Evolutionary conservation across 2,888 invertebrate genomes (phyloP).

Genomic region (Cerastoderma edule): DNA sequence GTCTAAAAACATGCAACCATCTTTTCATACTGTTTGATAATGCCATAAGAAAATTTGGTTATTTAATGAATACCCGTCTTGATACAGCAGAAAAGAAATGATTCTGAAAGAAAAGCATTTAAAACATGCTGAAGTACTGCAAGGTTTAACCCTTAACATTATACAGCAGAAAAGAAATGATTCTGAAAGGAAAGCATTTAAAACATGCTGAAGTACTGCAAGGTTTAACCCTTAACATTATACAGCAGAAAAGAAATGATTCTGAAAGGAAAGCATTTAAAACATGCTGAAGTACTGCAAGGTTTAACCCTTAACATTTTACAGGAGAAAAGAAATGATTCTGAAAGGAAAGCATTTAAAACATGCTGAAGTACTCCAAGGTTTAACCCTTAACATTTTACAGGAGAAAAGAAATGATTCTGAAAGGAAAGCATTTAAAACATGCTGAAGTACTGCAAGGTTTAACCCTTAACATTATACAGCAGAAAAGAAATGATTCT

Average conservation of each 20-base stretch:
- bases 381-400: too few relatives aligned
- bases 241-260: constrained; percentile 46
- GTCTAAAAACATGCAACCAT: too few relatives aligned
- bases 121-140: background rate
- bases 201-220: background rate
- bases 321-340: constrained; percentile 47
- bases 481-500: too few relatives aligned
- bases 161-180: constrained; percentile 49
- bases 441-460: too few relatives aligned
- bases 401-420: too few relatives aligned
- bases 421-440: too few relatives aligned
- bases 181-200: constrained; percentile 42
- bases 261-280: constrained; percentile 42
- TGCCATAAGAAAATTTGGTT: background rate
- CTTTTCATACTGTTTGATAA: background rate
- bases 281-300: background rate
- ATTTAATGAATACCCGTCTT: constrained; percentile 43
- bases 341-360: constrained; percentile 41
- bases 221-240: too few relatives aligned
- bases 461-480: too few relatives aligned
- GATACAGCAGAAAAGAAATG: constrained; percentile 52
- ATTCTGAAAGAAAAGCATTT: constrained; percentile 42
- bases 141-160: too few relatives aligned
- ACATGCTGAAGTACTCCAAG: background rate
- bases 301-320: too few relatives aligned